These are phyloP conservation scores for Thermophis baileyi DNA, from an alignment of 2,113 vertebrate genomes.

Conservation along the genomic window DNA sequence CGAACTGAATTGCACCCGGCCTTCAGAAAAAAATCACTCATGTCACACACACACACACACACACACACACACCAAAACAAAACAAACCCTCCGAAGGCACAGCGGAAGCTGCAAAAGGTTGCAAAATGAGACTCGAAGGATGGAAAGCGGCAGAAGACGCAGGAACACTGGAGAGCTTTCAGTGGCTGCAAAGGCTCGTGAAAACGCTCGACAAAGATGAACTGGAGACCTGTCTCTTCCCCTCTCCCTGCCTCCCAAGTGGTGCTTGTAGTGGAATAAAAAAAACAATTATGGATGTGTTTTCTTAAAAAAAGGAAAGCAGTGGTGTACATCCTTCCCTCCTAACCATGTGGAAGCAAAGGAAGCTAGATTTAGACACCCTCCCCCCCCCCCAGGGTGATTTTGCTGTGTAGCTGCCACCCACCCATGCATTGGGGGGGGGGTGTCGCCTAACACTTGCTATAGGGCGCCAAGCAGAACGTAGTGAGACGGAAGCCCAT, in stretches of 20 bases:
- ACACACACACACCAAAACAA: background rate
- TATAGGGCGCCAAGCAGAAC: slow-evolving; percentile 23
- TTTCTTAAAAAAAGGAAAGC: slow-evolving; percentile 57
- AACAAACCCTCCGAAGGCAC: slow-evolving; percentile 44
- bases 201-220: slow-evolving; percentile 62
- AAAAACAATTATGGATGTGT: slow-evolving; percentile 61
- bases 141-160: slow-evolving; percentile 56
- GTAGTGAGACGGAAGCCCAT: slow-evolving; percentile 11
- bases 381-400: background rate
- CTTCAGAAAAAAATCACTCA: slow-evolving; percentile 61
- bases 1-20: slow-evolving; percentile 76
- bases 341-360: slow-evolving; percentile 61
- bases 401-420: slow-evolving; percentile 59
- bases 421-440: slow-evolving; percentile 32
- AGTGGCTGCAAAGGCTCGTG: slow-evolving; percentile 52
- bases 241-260: slow-evolving; percentile 15
- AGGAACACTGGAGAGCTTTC: slow-evolving; percentile 35
- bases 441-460: slow-evolving; percentile 22
- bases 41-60: background rate
- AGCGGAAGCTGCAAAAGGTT: slow-evolving; percentile 66
- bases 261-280: slow-evolving; percentile 62
- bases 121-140: slow-evolving; percentile 68
- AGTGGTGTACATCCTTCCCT: slow-evolving; percentile 68
- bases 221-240: slow-evolving; percentile 60
- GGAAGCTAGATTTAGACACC: slow-evolving; percentile 57